Base-by-base conservation (phyloP, 2,113 vertebrate genomes). In the Onychorhynchus coronatus region DNA sequence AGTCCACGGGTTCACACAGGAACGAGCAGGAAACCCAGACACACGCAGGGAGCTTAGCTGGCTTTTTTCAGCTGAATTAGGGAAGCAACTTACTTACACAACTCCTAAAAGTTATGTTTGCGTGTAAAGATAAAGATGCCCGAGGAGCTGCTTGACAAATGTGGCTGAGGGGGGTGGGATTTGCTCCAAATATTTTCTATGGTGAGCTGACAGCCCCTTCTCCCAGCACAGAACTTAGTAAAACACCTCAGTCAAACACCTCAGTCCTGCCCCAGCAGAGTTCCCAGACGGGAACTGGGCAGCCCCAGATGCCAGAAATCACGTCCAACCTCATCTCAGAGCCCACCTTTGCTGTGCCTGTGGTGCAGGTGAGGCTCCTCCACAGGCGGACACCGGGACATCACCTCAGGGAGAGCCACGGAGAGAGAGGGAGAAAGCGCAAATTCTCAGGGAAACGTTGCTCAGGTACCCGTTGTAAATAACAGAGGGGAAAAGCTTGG, bases 21-120 rank as follows among this genome's bases (percentile, higher is more conserved):
- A 19, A n/a, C 0, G 1, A 0, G 3, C 3, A 14, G 5, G 18
- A 59, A 71, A 63, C 15, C 30, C 18, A 73, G 24, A 70, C 23
- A n/a, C 5, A 3, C 5, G 6, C 0, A 1, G 56, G 17, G 28
- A 3, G 1, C 2, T 16, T 11, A 4, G 14, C 18, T 47, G 12
- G 4, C 17, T 14, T 42, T 62, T 58, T 25, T 11, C 14, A 39
- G 14, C 12, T 49, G 17, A 28, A 46, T 27, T 27, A 39, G 6
- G 25, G 31, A 50, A 52, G 25, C 39, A 59, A 6, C 8, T 72
- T 50, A 18, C 25, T 72, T 37, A 50, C 5, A 31, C 13, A 35
- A 18, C 12, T 12, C 50, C 8, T 25, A 21, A 9, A 46, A 58
- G 28, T 25, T 63, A 1, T 9, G 18, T 31, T 47, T 79, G 10